phyloP scores from a whole-genome alignment of 2,888 invertebrate species.

The Plutella xylostella region DNA sequence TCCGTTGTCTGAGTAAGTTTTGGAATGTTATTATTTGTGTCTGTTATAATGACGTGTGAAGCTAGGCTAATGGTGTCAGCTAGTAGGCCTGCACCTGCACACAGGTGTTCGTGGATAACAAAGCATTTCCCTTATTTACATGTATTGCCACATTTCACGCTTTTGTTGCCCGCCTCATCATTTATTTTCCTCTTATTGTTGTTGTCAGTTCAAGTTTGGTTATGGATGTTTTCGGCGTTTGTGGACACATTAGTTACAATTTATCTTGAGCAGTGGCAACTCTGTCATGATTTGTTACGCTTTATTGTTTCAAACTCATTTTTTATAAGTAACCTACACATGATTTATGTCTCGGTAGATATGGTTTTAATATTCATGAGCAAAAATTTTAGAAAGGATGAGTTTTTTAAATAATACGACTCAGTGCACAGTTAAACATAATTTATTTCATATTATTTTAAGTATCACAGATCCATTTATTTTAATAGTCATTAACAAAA shows the following conservation, averaged over 20 bases:
- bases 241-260: not conserved
- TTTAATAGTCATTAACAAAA: conserved; percentile 69
- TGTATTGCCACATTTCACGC: conserved; percentile 20
- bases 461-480: conserved; percentile 70
- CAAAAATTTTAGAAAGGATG: not conserved
- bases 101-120: conserved; percentile 1
- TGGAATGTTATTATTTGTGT: not conserved
- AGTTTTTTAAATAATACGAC: conserved; percentile 25
- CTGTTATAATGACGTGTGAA: conserved; percentile 28
- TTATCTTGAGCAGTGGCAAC: not conserved
- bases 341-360: not conserved
- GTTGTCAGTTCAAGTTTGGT: conserved; percentile 33
- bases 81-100: conserved; percentile 47
- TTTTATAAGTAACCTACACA: no score
- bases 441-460: conserved; percentile 68
- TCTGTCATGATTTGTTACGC: not conserved
- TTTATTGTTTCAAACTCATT: not conserved
- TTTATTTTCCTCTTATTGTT: conserved; percentile 30
- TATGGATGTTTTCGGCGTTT: conserved; percentile 10
- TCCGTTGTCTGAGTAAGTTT: not conserved
- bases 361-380: not conserved
- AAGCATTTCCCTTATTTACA: conserved; percentile 25
- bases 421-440: conserved; percentile 65
- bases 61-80: conserved; percentile 27
- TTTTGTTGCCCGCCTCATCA: conserved; percentile 26